Evolutionary conservation across 2,797 vertebrate genomes (phyloP).

Genomic region (Helarctos malayanus): DNA sequence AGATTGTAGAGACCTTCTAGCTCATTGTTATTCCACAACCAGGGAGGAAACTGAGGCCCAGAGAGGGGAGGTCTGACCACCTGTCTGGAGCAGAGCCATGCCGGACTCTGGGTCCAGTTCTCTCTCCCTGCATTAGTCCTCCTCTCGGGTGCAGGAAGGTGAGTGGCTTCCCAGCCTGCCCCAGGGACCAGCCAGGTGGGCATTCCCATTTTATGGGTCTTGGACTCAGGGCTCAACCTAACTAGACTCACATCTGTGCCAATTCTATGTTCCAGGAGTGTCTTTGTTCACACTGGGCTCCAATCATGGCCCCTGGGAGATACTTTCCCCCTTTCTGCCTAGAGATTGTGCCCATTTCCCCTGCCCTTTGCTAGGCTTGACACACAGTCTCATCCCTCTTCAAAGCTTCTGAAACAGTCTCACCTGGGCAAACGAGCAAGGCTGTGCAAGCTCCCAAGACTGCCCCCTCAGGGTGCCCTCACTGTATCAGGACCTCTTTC

Average conservation of each 20-base stretch:
- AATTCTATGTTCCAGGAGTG: not conserved
- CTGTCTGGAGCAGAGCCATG: not conserved
- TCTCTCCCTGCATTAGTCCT: not conserved
- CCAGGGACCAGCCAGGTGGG: not conserved
- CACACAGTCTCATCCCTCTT: not conserved
- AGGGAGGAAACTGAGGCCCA: not conserved
- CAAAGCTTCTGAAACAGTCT: not conserved
- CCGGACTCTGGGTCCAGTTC: not conserved
- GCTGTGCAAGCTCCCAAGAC: not conserved
- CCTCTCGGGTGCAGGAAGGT: not conserved
- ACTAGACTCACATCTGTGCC: not conserved
- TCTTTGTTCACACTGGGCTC: not conserved
- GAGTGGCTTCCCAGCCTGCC: not conserved
- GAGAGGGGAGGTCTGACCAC: not conserved
- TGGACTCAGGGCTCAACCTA: not conserved
- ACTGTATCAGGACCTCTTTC: not conserved
- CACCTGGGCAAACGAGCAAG: not conserved
- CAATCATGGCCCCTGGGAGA: not conserved
- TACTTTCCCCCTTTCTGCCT: not conserved
- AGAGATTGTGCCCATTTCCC: not conserved
- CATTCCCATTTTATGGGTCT: not conserved
- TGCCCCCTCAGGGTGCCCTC: not conserved
- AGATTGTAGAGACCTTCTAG: not conserved
- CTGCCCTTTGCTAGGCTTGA: not conserved
- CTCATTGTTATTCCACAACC: not conserved